Evolutionary conservation across 64 coral and sea anemone genomes (phyloP), one percentile per base, ranked within the genome.

Genomic region (Actinia equina): DNA sequence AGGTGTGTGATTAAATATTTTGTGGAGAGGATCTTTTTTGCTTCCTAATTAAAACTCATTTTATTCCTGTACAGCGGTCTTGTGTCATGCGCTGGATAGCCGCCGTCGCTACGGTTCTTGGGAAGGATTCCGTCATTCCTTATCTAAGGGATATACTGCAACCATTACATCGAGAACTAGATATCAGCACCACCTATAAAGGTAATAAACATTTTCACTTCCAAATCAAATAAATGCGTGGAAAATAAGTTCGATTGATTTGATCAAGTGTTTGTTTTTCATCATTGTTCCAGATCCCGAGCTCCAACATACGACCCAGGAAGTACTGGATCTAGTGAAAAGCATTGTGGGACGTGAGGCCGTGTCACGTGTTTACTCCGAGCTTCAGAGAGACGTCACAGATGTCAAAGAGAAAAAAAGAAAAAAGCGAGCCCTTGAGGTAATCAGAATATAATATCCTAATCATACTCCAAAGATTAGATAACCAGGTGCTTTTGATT

Each of bases 81-180:
- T 96, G 91, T 89, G 94, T 93, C 19, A 79, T 98, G 14, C 80
- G 88, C 49, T 98, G 90, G 96, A 41, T 98, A 63, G 93, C 96
- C 42, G 96, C 96, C 17, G 82, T 98, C 17, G 82, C 93, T 12
- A 61, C 89, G 41, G 83, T 86, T 77, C 67, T 98, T 49, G 96
- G 93, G n/a, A 89, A 86, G 52, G 90, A 95, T 63, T 54, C 60
- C 19, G n/a, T 95, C 83, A 79, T 89, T 62, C 93, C 93, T 5
- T 94, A 93, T 52, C 86, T 98, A 78, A 44, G 18, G 17, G 77
- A 95, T 19, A 88, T 98, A 61, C 37, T 98, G 6, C 79, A 88
- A 44, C 96, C 96, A 49, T 79, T 98, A 70, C 79, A 98, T 77
- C 83, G 96, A 59, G 96, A 98, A 60, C 71, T 98, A 23, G 96